These are phyloP conservation scores for Clarias platycephalus DNA, from an alignment of 2,797 vertebrate genomes.

Conservation along the genomic window DNA sequence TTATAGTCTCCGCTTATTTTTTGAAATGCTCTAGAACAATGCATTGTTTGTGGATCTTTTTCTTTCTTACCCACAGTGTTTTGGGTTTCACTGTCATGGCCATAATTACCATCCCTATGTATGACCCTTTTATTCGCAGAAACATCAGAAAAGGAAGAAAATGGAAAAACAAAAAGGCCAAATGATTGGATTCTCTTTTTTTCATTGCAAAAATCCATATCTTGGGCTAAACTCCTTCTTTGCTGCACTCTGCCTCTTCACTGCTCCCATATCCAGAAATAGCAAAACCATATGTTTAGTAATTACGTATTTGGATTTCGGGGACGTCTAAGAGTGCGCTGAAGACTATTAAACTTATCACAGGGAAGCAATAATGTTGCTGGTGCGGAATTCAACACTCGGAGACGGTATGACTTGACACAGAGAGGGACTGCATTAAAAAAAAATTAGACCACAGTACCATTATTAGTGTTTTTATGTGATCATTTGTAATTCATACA, in stretches of 20 bases:
- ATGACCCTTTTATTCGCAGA: neutral
- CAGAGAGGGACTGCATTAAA: neutral
- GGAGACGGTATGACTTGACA: neutral
- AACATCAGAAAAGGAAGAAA: neutral
- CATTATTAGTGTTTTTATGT: neutral
- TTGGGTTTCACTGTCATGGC: neutral
- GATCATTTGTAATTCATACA: neutral
- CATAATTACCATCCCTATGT: neutral
- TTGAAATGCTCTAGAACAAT: neutral
- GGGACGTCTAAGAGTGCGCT: neutral
- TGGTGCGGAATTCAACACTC: neutral
- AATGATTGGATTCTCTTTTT: constrained; percentile 2
- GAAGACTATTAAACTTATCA: constrained; percentile 23
- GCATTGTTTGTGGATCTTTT: neutral
- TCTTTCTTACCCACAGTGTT: constrained; percentile 5
- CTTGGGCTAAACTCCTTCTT: neutral
- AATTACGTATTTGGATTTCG: constrained; percentile 35
- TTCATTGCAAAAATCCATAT: neutral
- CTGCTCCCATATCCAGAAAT: constrained; percentile 3
- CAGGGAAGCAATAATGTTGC: constrained; percentile 16
- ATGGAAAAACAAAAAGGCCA: neutral
- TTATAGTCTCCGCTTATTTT: constrained; percentile 7
- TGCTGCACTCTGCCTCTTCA: neutral
- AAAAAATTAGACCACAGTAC: neutral
- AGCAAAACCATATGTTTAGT: constrained; percentile 29